Conservation (phyloP, 2,797 vertebrate genomes). For the Sylvilagus floridanus region DNA sequence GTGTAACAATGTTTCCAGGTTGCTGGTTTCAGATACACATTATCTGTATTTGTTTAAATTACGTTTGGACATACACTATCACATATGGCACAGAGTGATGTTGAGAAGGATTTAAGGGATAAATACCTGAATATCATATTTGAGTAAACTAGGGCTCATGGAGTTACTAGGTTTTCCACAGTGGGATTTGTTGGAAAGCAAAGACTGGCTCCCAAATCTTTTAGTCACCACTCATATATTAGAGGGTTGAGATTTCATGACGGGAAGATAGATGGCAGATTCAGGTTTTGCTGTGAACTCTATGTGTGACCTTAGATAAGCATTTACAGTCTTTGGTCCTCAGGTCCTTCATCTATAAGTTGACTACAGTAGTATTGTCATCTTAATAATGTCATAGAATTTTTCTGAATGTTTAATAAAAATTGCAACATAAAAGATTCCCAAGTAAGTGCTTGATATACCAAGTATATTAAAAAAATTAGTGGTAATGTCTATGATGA, state of each 20-base stretch:
- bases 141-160: not conserved
- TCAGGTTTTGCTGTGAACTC: conserved; percentile 26
- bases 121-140: conserved; percentile 36
- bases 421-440: not conserved
- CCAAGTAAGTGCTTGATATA: not conserved
- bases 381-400: not conserved
- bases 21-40: not conserved
- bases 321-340: conserved; percentile 30
- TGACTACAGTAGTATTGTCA: not conserved
- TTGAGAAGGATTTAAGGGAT: conserved; percentile 7
- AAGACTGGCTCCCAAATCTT: not conserved
- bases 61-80: not conserved
- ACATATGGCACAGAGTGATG: not conserved
- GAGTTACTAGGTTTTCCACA: not conserved
- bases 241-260: not conserved
- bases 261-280: not conserved
- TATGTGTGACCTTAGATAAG: conserved; percentile 28
- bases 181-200: not conserved
- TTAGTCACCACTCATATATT: not conserved
- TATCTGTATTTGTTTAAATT: not conserved
- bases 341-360: not conserved
- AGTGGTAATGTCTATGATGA: too few relatives aligned
- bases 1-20: not conserved
- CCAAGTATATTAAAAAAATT: too few relatives aligned
- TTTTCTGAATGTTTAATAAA: not conserved